Percentiles rank a stretch among this genome's conserved stretches.
Conservation (phyloP, 2,888 invertebrate genomes). For the Nephrotoma guestfalica region DNA sequence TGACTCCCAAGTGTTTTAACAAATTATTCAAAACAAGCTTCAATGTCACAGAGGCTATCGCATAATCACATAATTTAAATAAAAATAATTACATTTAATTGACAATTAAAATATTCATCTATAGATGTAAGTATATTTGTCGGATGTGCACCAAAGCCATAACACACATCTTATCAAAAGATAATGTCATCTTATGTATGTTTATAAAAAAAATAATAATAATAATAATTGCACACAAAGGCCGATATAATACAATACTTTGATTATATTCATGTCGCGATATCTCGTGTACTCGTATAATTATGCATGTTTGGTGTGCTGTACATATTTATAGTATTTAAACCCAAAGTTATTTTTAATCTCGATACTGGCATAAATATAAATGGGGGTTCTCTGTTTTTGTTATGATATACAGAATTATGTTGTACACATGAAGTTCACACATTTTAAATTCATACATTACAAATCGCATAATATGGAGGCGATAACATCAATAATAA, state of each 20-base stretch:
- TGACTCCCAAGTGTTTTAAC: background rate
- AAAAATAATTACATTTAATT: background rate
- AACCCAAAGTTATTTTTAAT: background rate
- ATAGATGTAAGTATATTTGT: background rate
- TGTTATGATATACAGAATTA: background rate
- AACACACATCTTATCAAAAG: background rate
- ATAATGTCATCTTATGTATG: background rate
- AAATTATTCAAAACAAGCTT: background rate
- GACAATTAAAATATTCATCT: background rate
- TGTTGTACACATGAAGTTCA: background rate
- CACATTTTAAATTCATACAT: background rate
- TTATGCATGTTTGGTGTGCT: background rate
- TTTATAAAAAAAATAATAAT: background rate
- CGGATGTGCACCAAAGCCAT: background rate
- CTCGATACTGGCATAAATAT: background rate
- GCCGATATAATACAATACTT: background rate
- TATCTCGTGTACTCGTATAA: background rate
- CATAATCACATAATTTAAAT: background rate
- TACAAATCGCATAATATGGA: background rate
- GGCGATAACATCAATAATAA: background rate
- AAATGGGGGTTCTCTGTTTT: background rate
- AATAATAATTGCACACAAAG: background rate
- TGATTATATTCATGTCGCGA: background rate
- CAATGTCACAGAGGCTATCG: background rate
- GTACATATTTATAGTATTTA: background rate